A percentile compares a stretch with the other conserved stretches of the same genome.
Evolutionary conservation across 2,888 invertebrate genomes (phyloP).

Genomic region (Drosophila parthenogenetica): DNA sequence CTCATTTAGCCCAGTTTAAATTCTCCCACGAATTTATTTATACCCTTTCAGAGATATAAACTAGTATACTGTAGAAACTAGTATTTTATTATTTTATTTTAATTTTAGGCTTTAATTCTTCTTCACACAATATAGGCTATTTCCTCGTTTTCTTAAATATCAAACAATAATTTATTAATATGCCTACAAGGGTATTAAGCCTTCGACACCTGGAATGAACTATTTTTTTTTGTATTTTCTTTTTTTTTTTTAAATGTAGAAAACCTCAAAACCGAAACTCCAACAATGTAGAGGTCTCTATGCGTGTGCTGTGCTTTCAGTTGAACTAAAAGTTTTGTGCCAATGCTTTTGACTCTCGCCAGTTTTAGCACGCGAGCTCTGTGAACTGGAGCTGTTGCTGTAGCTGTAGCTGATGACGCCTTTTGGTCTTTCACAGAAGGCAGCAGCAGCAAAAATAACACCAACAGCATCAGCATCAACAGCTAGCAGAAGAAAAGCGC

Average conservation of each 20-base stretch:
- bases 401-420: constrained; percentile 55
- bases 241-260: constrained; percentile 12
- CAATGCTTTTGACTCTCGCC: constrained; percentile 58
- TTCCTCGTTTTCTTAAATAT: too few relatives aligned
- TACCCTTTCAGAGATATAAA: constrained; percentile 19
- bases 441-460: constrained; percentile 36
- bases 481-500: constrained; percentile 49
- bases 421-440: constrained; percentile 67
- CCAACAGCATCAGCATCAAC: constrained; percentile 28
- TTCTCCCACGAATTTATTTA: constrained; percentile 5
- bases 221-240: not conserved
- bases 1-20: constrained; percentile 18
- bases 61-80: too few relatives aligned
- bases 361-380: constrained; percentile 45
- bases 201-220: not conserved
- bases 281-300: constrained; percentile 36
- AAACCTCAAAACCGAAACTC: constrained; percentile 51
- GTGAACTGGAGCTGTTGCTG: not conserved
- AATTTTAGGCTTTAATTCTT: too few relatives aligned
- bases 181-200: constrained; percentile 26
- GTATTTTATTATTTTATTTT: too few relatives aligned
- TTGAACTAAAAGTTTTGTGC: constrained; percentile 65
- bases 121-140: too few relatives aligned
- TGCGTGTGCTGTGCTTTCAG: constrained; percentile 53
- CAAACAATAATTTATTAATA: not conserved